Evolutionary conservation across 2,797 vertebrate species (phyloP).

Genomic region (Lepilemur septentrionalis): DNA sequence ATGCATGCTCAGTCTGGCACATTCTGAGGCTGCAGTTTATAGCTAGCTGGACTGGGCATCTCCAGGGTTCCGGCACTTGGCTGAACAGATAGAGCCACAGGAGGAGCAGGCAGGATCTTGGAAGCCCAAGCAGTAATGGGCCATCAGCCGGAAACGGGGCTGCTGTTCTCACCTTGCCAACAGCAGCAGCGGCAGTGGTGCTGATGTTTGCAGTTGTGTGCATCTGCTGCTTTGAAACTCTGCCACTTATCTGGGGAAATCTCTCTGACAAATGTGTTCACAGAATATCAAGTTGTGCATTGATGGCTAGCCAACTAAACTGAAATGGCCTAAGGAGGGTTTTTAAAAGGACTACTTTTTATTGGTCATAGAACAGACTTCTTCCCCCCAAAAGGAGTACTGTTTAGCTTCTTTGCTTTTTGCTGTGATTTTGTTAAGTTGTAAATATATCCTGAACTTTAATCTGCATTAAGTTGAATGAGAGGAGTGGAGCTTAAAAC

Average conservation of each 20-base stretch:
- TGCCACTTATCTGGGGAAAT: constrained; percentile 63
- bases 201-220: constrained; percentile 24
- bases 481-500: neutral
- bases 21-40: neutral
- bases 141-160: neutral
- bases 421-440: constrained; percentile 9
- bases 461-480: neutral
- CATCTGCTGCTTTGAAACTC: constrained; percentile 56
- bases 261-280: constrained; percentile 49
- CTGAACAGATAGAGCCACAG: neutral
- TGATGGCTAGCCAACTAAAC: neutral
- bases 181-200: neutral
- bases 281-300: constrained; percentile 42
- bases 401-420: neutral
- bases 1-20: neutral
- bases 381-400: neutral
- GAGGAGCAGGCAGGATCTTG: neutral
- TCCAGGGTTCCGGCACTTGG: neutral
- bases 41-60: neutral
- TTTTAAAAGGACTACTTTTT: constrained; percentile 7
- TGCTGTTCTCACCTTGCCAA: neutral
- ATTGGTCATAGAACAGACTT: neutral
- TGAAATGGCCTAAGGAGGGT: constrained; percentile 25
- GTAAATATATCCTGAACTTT: neutral
- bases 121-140: neutral